Percentiles rank a stretch among this genome's conserved stretches.
These are phyloP conservation scores for Zygogramma bicolorata DNA, from an alignment of 2,888 invertebrate species.

Conservation along the genomic window DNA sequence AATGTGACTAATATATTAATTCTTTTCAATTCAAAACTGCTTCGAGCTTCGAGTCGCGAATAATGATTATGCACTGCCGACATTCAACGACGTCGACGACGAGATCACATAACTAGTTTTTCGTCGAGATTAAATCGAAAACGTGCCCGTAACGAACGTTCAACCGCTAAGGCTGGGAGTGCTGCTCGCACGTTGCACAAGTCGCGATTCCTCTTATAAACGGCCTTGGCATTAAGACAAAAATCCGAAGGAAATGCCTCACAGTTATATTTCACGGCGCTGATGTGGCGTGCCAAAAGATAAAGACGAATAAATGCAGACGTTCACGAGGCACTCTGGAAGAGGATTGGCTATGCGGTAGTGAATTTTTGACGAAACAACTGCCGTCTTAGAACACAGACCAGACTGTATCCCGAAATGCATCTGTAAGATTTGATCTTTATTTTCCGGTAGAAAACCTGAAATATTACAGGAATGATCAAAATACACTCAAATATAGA, in stretches of 20 bases:
- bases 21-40: too few relatives aligned
- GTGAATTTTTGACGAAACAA: background rate
- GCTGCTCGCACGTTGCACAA: background rate
- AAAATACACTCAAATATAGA: too few relatives aligned
- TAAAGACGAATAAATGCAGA: background rate
- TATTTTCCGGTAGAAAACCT: too few relatives aligned
- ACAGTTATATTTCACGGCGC: slow-evolving; percentile 3
- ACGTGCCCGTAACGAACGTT: background rate
- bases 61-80: background rate
- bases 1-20: too few relatives aligned
- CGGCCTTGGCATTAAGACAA: slow-evolving; percentile 19
- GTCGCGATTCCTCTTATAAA: slow-evolving; percentile 5
- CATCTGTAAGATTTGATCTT: too few relatives aligned
- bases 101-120: background rate
- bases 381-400: background rate
- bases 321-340: background rate
- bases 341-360: background rate
- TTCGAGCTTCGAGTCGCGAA: too few relatives aligned
- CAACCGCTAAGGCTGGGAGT: slow-evolving; percentile 1
- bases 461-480: too few relatives aligned
- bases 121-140: background rate
- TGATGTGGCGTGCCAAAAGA: background rate
- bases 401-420: background rate
- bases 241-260: slow-evolving; percentile 11
- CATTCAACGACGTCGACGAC: background rate